phyloP scores from a whole-genome alignment of 2,888 invertebrate genomes.

The Papilio elwesi region DNA sequence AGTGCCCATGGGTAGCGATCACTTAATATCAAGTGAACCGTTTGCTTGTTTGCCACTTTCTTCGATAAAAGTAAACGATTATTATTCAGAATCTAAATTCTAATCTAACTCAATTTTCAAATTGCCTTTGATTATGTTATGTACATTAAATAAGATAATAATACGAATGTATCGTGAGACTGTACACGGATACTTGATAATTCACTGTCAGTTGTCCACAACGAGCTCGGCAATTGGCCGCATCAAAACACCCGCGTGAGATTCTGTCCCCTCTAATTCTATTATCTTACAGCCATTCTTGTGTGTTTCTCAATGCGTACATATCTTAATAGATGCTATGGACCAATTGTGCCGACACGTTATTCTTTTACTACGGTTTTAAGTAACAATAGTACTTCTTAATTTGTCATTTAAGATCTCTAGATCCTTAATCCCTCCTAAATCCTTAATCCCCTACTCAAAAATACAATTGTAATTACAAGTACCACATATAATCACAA shows the following conservation, averaged over 20 bases:
- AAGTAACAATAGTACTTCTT: no score
- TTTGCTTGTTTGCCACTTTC: no score
- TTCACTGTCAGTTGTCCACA: slow-evolving; percentile 25
- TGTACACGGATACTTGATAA: slow-evolving; percentile 10
- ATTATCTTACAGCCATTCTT: slow-evolving; percentile 56
- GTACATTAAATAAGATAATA: not conserved
- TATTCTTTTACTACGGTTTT: no score
- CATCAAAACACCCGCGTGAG: slow-evolving; percentile 55
- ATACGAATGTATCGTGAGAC: slow-evolving; percentile 23
- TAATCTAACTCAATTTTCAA: not conserved
- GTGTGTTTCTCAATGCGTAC: slow-evolving; percentile 55
- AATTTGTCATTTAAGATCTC: no score
- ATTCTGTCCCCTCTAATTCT: slow-evolving; percentile 63
- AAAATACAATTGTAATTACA: no score
- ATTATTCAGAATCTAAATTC: no score
- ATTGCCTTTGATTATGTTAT: slow-evolving; percentile 9
- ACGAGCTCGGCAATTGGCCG: slow-evolving; percentile 36
- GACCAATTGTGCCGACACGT: slow-evolving; percentile 39
- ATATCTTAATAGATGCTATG: slow-evolving; percentile 25
- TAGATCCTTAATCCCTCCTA: no score
- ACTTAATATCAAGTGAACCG: no score
- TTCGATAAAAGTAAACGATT: no score
- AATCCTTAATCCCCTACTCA: no score
- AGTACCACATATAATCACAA: no score
- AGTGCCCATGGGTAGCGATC: no score